Base-by-base conservation (phyloP, 2,888 invertebrate species). In the Gastracanthus pulcherrimus region DNA sequence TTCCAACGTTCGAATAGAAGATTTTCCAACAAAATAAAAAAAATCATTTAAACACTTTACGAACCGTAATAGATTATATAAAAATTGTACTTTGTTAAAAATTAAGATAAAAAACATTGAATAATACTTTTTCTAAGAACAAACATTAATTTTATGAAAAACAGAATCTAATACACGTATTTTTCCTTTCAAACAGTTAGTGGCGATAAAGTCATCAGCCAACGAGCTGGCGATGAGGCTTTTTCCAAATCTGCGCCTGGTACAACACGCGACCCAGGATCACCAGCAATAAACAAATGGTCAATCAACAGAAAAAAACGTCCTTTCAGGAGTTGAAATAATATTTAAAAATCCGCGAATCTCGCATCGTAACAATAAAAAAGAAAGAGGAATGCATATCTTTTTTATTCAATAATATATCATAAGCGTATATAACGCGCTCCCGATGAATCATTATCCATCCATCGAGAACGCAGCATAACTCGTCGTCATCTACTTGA, bases 191-290 rank as follows among this genome's bases (percentile, higher is more conserved):
- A 7, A 62, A 55, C 80, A 80, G 80, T 38, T 74, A 13, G 34
- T 75, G 69, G 67, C 74, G 16, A 80, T 80, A 41, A 75, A 80
- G 23, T 64, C 64, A 5, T 62, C 80, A 9, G 45, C 69, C 11
- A 74, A 80, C 67, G 62, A 80, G n/a, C 34, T 80, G 45, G 48
- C 51, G 11, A 29, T 36, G 60, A 58, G 34, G 31, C 13, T 75
- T 9, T 75, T 80, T 11, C 80, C 80, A 26, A 75, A 67, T 23
- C 19, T 64, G 1, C 80, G 31, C 26, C 23, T 55, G 7, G 23
- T 55, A 13, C 66, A 60, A 7, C 76, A 23, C 11, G 26, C 19
- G n/a, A 16, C 31, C 31, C n/a, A 48, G 48, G 60, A 72, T 36
- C 58, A n/a, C 11, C 1, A 23, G 38, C 51, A 64, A 64, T n/a